phyloP scores from a whole-genome alignment of 2,888 invertebrate species.

The Dynastes maya region DNA sequence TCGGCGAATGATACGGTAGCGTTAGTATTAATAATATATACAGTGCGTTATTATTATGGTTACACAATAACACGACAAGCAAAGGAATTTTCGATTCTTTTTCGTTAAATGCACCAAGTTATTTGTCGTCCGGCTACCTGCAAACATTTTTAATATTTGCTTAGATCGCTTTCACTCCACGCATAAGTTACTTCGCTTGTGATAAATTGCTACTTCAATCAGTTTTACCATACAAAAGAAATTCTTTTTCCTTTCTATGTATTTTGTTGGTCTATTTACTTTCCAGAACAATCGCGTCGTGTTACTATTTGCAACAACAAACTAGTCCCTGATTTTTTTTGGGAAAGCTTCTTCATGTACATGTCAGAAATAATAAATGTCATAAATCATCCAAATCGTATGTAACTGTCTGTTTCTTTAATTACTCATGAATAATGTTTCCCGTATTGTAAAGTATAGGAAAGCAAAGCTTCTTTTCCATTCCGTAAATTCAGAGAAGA shows the following conservation, averaged over 20 bases:
- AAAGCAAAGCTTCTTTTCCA: no score
- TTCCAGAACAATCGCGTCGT: conserved; percentile 14
- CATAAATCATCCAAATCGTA: no score
- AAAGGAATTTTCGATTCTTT: conserved; percentile 15
- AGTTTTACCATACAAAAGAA: conserved; percentile 13
- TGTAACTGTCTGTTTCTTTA: no score
- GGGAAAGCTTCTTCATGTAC: neutral
- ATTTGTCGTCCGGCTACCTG: neutral
- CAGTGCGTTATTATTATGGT: neutral
- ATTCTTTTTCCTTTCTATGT: conserved; percentile 35
- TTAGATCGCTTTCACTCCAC: conserved; percentile 29
- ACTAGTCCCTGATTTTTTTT: no score
- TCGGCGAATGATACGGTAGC: neutral
- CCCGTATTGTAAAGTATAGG: no score
- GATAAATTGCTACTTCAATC: conserved; percentile 7
- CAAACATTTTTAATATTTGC: conserved; percentile 20
- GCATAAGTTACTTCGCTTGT: neutral
- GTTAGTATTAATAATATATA: neutral
- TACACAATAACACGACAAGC: neutral
- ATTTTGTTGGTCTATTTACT: conserved; percentile 39
- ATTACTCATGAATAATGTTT: no score
- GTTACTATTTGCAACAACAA: conserved; percentile 11
- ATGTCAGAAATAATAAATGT: neutral
- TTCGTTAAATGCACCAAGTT: neutral
- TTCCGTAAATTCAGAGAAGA: no score